These are phyloP conservation scores for Acanthis flammea DNA, from an alignment of 2,797 vertebrate genomes.

Conservation along the genomic window DNA sequence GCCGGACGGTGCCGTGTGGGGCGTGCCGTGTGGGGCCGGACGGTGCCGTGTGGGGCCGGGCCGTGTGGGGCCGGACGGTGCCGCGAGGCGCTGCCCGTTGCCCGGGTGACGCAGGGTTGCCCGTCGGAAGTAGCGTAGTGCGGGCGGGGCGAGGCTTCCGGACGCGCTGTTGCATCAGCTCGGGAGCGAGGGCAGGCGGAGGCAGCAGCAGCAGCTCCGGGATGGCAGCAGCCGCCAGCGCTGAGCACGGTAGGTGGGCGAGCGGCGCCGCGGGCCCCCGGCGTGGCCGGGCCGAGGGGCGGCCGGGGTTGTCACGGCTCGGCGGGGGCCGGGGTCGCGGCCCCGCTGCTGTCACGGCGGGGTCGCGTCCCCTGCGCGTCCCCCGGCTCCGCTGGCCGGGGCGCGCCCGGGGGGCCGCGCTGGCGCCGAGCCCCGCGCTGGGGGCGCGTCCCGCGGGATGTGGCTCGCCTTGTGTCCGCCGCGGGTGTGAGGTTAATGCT, in stretches of 20 bases:
- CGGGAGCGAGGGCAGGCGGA: not conserved
- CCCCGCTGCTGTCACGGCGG: not conserved
- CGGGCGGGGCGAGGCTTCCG: constrained; percentile 75
- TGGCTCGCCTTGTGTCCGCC: accelerated
- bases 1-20: too few species aligned
- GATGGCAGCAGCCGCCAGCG: constrained; percentile 79
- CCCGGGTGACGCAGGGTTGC: constrained; percentile 38
- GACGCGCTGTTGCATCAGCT: constrained; percentile 90
- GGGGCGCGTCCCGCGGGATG: not conserved
- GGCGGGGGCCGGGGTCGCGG: not conserved
- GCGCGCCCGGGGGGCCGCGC: not conserved
- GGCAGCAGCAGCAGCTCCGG: not conserved
- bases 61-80: too few species aligned
- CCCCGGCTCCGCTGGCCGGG: too few species aligned
- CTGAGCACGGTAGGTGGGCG: constrained; percentile 78
- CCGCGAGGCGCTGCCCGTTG: constrained; percentile 3
- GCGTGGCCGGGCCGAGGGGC: not conserved
- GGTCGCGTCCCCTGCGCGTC: not conserved
- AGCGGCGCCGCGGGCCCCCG: not conserved
- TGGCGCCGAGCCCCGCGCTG: not conserved
- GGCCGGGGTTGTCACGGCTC: not conserved
- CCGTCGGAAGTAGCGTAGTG: constrained; percentile 55
- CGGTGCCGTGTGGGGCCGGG: accelerated
- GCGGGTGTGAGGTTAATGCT: accelerated
- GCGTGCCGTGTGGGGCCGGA: too few species aligned